Evolutionary conservation across 2,888 invertebrate species (phyloP).

Genomic region (Sarcophaga subvicina): DNA sequence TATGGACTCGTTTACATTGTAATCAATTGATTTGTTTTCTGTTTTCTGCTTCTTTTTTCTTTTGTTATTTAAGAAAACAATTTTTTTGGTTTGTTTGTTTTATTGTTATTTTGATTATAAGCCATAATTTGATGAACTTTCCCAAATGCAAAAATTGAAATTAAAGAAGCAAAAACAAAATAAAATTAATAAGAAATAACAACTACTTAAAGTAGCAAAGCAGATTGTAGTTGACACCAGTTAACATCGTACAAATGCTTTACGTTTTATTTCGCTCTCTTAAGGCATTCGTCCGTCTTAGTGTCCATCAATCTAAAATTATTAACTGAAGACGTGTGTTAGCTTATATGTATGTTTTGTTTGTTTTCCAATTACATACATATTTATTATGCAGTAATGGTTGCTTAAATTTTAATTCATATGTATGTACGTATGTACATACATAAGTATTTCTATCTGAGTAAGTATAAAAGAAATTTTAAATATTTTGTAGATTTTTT

Average conservation of each 20-base stretch:
- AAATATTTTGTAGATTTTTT: too few relatives aligned
- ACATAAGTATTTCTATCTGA: too few relatives aligned
- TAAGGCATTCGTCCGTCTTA: background rate
- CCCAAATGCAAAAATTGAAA: background rate
- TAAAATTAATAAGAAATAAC: background rate
- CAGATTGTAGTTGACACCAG: slow-evolving; percentile 58
- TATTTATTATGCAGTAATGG: slow-evolving; percentile 56
- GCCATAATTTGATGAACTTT: background rate
- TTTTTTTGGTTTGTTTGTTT: too few relatives aligned
- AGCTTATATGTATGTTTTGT: background rate
- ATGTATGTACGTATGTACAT: too few relatives aligned
- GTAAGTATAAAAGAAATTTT: too few relatives aligned
- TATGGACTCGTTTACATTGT: background rate
- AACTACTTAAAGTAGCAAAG: slow-evolving; percentile 37
- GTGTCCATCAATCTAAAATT: slow-evolving; percentile 2
- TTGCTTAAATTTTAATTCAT: slow-evolving; percentile 48
- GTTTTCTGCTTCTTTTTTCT: background rate
- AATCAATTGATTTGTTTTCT: background rate
- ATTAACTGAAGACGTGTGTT: background rate
- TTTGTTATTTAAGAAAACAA: too few relatives aligned
- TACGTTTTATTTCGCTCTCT: background rate
- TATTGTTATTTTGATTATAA: too few relatives aligned
- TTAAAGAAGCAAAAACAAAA: background rate
- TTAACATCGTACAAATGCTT: slow-evolving; percentile 13
- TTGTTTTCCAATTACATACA: background rate